These are phyloP conservation scores for Gibbula magus DNA, from an alignment of 2,888 invertebrate genomes.

Conservation along the genomic window DNA sequence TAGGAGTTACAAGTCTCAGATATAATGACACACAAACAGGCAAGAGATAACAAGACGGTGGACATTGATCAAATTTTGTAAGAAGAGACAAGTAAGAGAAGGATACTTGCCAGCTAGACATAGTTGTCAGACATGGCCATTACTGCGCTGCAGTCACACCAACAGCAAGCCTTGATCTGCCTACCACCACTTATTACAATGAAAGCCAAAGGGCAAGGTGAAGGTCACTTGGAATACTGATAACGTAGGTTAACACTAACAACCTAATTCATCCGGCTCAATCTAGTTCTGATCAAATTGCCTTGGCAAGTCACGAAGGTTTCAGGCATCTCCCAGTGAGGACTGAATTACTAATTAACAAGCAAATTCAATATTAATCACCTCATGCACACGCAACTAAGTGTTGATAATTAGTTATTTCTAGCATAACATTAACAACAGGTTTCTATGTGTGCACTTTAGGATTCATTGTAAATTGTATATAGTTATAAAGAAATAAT, in stretches of 20 bases:
- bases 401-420: no score
- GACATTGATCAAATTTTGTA: not conserved
- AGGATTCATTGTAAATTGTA: no score
- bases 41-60: not conserved
- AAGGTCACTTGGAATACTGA: slow-evolving; percentile 1
- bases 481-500: no score
- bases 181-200: not conserved
- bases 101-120: not conserved
- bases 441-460: no score
- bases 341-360: no score
- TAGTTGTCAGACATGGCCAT: not conserved
- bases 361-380: no score
- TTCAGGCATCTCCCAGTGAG: no score
- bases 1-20: not conserved
- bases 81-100: not conserved
- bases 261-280: not conserved
- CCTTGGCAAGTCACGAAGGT: not conserved
- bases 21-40: not conserved
- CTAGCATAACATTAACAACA: no score
- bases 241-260: not conserved
- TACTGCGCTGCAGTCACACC: not conserved
- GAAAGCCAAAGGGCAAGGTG: not conserved
- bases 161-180: not conserved
- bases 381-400: no score
- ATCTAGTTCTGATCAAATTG: slow-evolving; percentile 1